Percentiles rank a stretch among this genome's conserved stretches.
These are phyloP conservation scores for Atta colombica DNA, from an alignment of 1,140 invertebrate species.

Conservation along the genomic window DNA sequence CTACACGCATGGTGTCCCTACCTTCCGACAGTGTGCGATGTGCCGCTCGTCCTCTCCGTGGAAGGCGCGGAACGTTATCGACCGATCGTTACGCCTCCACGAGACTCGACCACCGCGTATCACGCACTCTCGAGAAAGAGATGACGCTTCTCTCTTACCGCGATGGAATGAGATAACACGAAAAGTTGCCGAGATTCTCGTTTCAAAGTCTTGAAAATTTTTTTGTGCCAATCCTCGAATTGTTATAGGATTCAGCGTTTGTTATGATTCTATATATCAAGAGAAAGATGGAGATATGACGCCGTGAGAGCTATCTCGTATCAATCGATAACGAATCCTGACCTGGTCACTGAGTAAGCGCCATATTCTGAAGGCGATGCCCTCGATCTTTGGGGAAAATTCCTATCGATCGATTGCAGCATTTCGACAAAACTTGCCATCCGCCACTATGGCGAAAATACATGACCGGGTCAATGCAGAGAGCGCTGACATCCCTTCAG, in stretches of 20 bases:
- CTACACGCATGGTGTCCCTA: slow-evolving; percentile 43
- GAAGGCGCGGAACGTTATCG: slow-evolving; percentile 51
- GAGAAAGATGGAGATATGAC: background rate
- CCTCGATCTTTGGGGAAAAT: slow-evolving; percentile 33
- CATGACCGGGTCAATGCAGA: slow-evolving; percentile 34
- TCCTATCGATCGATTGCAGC: slow-evolving; percentile 31
- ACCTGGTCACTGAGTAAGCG: slow-evolving; percentile 22
- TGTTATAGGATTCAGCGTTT: background rate
- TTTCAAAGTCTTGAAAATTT: background rate
- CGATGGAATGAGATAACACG: background rate
- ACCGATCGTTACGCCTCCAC: slow-evolving; percentile 56
- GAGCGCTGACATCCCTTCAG: background rate
- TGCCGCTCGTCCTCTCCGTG: slow-evolving; percentile 48
- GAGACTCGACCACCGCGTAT: slow-evolving; percentile 33
- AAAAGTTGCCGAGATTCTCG: background rate
- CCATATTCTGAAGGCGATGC: slow-evolving; percentile 21
- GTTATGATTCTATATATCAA: background rate
- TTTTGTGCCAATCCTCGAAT: background rate
- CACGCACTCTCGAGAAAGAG: slow-evolving; percentile 49
- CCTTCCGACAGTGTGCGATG: slow-evolving; percentile 49
- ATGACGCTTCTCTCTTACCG: slow-evolving; percentile 30
- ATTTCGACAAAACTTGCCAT: slow-evolving; percentile 32
- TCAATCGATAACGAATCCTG: background rate
- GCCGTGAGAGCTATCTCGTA: background rate
- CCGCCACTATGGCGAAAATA: slow-evolving; percentile 23